Evolutionary conservation across 1,140 invertebrate species (phyloP).

Genomic region (Cylas formicarius): DNA sequence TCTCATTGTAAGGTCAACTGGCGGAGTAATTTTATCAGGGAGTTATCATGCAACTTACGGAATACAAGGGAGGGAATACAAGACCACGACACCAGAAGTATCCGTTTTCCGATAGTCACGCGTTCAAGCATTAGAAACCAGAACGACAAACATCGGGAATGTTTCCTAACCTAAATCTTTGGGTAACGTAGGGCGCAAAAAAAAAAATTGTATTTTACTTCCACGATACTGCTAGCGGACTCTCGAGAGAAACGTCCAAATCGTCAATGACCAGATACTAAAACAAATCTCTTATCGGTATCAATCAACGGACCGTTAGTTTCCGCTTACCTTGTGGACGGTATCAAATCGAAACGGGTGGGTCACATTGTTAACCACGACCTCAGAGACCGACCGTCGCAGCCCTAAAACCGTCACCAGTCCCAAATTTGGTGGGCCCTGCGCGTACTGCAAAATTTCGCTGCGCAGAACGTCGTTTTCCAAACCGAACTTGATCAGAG

Average conservation of each 20-base stretch:
- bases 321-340: slow-evolving; percentile 16
- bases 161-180: too few species aligned
- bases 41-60: too few species aligned
- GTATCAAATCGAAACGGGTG: slow-evolving; percentile 19
- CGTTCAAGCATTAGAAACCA: too few species aligned
- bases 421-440: slow-evolving; percentile 43
- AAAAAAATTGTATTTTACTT: slow-evolving; percentile 10
- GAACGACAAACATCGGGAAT: too few species aligned
- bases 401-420: slow-evolving; percentile 34
- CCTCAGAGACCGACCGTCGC: slow-evolving; percentile 27
- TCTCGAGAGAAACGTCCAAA: slow-evolving; percentile 26
- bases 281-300: slow-evolving; percentile 18
- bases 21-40: too few species aligned
- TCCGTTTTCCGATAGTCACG: too few species aligned
- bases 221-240: slow-evolving; percentile 17
- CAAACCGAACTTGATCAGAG: slow-evolving; percentile 49
- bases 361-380: slow-evolving; percentile 31
- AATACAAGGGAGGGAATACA: too few species aligned
- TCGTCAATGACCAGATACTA: slow-evolving; percentile 35
- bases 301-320: background rate
- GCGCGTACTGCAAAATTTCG: slow-evolving; percentile 45
- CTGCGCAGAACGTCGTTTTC: slow-evolving; percentile 45
- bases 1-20: too few species aligned
- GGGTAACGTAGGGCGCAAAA: background rate
- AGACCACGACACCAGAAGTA: too few species aligned